These are phyloP conservation scores for Periplaneta americana DNA, from an alignment of 1,140 invertebrate species.

Conservation along the genomic window DNA sequence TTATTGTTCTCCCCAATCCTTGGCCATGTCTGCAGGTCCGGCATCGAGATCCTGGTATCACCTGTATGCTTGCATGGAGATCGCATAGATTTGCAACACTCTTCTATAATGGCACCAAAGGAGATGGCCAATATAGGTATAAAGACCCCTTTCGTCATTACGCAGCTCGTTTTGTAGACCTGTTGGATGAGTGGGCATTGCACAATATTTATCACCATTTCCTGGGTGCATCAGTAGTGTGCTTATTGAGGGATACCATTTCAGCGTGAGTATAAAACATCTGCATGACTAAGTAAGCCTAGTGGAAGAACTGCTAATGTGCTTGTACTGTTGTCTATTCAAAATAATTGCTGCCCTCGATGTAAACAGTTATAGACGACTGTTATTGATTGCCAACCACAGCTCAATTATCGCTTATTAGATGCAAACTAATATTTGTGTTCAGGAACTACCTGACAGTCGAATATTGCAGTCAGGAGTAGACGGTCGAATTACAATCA, in stretches of 20 bases:
- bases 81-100: constrained; percentile 30
- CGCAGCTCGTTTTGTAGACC: constrained; percentile 15
- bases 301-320: no score
- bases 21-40: constrained; percentile 45
- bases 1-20: background rate
- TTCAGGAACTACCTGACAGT: no score
- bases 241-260: background rate
- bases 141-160: background rate
- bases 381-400: no score
- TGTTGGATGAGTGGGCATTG: background rate
- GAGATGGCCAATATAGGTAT: background rate
- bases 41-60: constrained; percentile 53
- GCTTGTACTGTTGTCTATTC: no score
- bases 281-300: no score
- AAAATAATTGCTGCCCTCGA: no score
- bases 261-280: background rate
- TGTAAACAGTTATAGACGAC: no score
- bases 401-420: no score
- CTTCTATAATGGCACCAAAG: background rate
- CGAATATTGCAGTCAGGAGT: no score
- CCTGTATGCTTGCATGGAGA: constrained; percentile 55
- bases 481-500: no score
- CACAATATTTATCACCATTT: background rate
- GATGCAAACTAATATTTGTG: no score
- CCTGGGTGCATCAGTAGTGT: constrained; percentile 16